Evolutionary conservation across 1,140 invertebrate genomes (phyloP).

Genomic region (Drosophila bocki): DNA sequence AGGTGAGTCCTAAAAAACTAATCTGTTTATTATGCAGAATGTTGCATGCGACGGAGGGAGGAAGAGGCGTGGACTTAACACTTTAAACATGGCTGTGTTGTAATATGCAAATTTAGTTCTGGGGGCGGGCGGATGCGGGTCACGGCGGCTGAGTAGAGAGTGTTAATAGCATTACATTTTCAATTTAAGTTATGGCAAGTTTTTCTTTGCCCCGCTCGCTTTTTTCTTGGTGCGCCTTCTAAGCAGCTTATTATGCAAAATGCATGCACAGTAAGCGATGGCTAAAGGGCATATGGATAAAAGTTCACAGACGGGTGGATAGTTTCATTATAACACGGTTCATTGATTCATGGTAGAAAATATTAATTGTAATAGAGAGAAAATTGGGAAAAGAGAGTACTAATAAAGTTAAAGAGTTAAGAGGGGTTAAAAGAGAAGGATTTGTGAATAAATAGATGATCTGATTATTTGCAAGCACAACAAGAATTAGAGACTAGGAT

Average conservation of each 20-base stretch:
- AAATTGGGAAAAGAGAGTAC: neutral
- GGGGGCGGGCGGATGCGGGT: constrained; percentile 8
- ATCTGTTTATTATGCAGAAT: constrained; percentile 75
- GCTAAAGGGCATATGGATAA: constrained; percentile 7
- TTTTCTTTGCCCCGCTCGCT: constrained; percentile 9
- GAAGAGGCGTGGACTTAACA: constrained; percentile 3
- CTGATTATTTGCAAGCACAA: neutral
- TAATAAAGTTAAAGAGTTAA: neutral
- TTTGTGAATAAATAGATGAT: neutral
- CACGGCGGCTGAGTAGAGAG: constrained; percentile 43
- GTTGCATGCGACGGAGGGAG: constrained; percentile 47
- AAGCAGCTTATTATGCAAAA: constrained; percentile 67
- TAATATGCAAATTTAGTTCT: constrained; percentile 65
- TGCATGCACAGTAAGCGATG: constrained; percentile 36
- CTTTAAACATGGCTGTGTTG: constrained; percentile 51
- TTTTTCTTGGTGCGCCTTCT: constrained; percentile 13
- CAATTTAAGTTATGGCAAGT: constrained; percentile 71
- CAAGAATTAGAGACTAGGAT: neutral
- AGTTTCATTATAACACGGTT: neutral
- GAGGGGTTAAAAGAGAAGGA: neutral
- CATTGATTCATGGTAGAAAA: neutral
- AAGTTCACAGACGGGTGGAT: constrained; percentile 7
- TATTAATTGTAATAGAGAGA: neutral
- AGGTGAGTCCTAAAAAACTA: constrained; percentile 62
- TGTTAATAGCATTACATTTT: constrained; percentile 74